phyloP scores from a whole-genome alignment of 2,888 invertebrate species.

The Xylota segnis region DNA sequence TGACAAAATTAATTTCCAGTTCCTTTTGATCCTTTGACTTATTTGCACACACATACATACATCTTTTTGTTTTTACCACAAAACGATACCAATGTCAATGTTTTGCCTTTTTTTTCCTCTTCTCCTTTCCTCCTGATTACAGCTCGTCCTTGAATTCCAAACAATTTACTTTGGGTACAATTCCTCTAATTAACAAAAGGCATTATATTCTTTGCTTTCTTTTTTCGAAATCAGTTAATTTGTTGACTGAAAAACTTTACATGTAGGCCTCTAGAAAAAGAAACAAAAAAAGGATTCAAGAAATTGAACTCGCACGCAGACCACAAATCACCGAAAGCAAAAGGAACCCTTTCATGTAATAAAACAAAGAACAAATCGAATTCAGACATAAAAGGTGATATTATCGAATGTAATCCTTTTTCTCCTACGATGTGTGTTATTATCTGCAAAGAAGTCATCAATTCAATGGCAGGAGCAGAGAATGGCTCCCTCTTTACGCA shows the following conservation, averaged over 20 bases:
- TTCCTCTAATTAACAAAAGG: slow-evolving; percentile 11
- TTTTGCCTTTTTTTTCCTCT: background rate
- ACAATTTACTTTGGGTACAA: background rate
- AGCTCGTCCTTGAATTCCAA: slow-evolving; percentile 24
- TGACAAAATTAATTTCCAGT: slow-evolving; percentile 4
- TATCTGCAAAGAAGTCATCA: slow-evolving; percentile 39
- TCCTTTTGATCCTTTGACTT: slow-evolving; percentile 9
- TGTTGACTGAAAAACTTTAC: background rate
- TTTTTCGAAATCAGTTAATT: slow-evolving; percentile 5
- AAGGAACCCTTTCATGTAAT: slow-evolving; percentile 49
- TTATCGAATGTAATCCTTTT: slow-evolving; percentile 66
- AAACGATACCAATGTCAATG: background rate
- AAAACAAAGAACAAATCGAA: slow-evolving; percentile 66
- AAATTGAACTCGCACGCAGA: slow-evolving; percentile 27
- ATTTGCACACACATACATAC: background rate
- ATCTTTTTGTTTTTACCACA: background rate
- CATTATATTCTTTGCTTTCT: slow-evolving; percentile 1
- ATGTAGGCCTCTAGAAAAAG: background rate
- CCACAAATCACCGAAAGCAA: slow-evolving; percentile 32
- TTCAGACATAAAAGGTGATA: slow-evolving; percentile 66
- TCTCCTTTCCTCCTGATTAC: background rate
- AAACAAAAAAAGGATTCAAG: slow-evolving; percentile 19
- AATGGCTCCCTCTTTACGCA: background rate
- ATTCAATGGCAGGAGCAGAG: background rate
- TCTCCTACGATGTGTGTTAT: slow-evolving; percentile 38